Evolutionary conservation across 1,140 invertebrate genomes (phyloP).

Genomic region (Nephila pilipes): DNA sequence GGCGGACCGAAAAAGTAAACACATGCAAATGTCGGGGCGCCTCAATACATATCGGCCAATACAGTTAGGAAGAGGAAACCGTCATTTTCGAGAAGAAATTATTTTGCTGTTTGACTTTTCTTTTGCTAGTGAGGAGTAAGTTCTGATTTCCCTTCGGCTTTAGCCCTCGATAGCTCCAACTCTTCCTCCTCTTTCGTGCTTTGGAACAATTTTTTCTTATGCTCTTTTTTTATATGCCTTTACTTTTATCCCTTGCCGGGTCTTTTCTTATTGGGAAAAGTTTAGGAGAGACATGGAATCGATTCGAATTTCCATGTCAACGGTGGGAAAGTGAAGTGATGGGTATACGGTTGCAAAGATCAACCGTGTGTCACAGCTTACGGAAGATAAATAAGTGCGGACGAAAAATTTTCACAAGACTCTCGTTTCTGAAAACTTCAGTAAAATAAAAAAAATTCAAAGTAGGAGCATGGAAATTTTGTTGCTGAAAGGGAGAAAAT

Average conservation of each 20-base stretch:
- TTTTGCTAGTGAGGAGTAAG: slow-evolving; percentile 24
- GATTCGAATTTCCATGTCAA: slow-evolving; percentile 68
- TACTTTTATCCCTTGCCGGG: slow-evolving; percentile 20
- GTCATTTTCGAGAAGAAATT: slow-evolving; percentile 64
- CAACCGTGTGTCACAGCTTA: background rate
- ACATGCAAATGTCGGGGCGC: slow-evolving; percentile 48
- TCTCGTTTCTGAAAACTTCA: background rate
- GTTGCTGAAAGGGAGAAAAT: background rate
- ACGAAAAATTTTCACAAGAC: background rate
- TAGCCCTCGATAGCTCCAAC: slow-evolving; percentile 1
- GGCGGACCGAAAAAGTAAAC: slow-evolving; percentile 53
- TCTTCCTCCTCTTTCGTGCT: slow-evolving; percentile 1
- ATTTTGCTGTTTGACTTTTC: slow-evolving; percentile 69
- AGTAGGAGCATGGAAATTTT: background rate
- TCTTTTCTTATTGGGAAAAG: slow-evolving; percentile 65
- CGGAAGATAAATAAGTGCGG: slow-evolving; percentile 24
- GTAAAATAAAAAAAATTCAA: background rate
- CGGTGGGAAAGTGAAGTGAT: background rate
- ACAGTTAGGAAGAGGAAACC: slow-evolving; percentile 62
- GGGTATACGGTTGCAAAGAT: slow-evolving; percentile 41
- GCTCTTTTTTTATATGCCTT: background rate
- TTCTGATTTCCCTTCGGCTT: slow-evolving; percentile 71
- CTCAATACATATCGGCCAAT: slow-evolving; percentile 42
- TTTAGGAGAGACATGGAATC: slow-evolving; percentile 58
- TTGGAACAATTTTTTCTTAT: background rate